A percentile compares a stretch with the other conserved stretches of the same genome.
Evolutionary conservation across 2,113 vertebrate species (phyloP).

Genomic region (Thunnus maccoyii): DNA sequence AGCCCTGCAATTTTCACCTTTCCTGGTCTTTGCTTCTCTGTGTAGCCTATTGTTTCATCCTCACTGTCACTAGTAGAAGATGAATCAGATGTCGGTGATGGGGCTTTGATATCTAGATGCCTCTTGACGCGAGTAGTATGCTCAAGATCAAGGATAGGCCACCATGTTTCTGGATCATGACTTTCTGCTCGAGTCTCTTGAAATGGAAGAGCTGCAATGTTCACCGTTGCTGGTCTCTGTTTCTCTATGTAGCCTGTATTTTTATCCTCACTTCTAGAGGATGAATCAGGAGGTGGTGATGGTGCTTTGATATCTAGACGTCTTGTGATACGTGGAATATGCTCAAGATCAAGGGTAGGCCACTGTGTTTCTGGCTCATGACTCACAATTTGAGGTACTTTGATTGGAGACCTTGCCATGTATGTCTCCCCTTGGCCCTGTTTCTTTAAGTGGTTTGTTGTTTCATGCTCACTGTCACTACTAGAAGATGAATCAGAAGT

Average conservation of each 20-base stretch:
- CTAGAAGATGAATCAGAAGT: conserved; percentile 12
- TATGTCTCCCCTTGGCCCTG: neutral
- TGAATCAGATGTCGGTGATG: neutral
- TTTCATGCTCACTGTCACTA: conserved; percentile 44
- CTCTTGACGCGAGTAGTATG: conserved; percentile 12
- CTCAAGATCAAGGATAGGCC: conserved; percentile 20
- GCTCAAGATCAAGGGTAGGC: conserved; percentile 17
- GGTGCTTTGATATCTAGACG: conserved; percentile 43
- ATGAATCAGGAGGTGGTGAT: conserved; percentile 10
- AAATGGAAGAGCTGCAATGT: neutral
- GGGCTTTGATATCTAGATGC: neutral
- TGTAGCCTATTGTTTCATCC: conserved; percentile 1
- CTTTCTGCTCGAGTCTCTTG: neutral
- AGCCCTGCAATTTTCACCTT: too few relatives aligned
- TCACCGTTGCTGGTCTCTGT: conserved; percentile 16
- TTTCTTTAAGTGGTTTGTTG: neutral
- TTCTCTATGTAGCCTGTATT: too few relatives aligned
- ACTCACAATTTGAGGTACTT: conserved; percentile 1
- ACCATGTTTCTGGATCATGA: neutral
- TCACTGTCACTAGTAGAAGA: conserved; percentile 53
- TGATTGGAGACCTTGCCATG: neutral
- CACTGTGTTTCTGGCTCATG: neutral
- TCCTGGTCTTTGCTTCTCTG: neutral
- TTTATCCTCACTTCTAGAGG: conserved; percentile 37
- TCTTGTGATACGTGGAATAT: conserved; percentile 9